Evolutionary conservation across 1,140 invertebrate species (phyloP), one percentile per base, ranked within the genome.

Genomic region (Zaprionus gabonicus): DNA sequence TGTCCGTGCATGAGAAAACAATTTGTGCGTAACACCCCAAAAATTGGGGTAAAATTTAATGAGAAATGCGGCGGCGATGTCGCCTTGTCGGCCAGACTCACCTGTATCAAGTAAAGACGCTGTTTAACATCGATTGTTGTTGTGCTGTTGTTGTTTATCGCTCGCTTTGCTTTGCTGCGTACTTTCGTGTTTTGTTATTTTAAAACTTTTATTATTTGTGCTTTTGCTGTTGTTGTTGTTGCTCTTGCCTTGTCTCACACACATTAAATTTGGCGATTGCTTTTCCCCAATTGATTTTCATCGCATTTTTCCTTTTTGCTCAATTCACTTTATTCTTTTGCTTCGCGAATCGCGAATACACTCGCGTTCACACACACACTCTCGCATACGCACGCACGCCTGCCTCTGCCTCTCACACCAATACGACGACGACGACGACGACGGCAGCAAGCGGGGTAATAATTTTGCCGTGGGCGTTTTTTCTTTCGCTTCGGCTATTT

Each of bases 381-480:
- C 38, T 63, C 58, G 12, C 13, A n/a, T 10, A 55, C 12, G 36
- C 13, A 46, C 23, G 31, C 57, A 71, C 64, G 56, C 62, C 44
- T 56, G 51, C 17, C 75, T 46, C 57, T 31, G 51, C 17, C 76
- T 46, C 57, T 31, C 65, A 27, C 68, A 57, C 46, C 41, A 46
- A 17, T 44, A 46, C 7, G 6, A 44, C 15, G 41, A 6, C 41
- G 41, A 46, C 41, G 15, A n/a, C 15, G n/a, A 17, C 41, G n/a
- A 46, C 41, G 41, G 7, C 41, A 7, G 17, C n/a, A n/a, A 46
- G 41, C 63, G 41, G 10, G 25, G 60, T 63, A 78, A 82, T 60
- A 77, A 74, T 78, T 81, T 84, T 62, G 67, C 82, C 70, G 82
- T 69, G 68, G 77, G 83, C 77, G 83, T 75, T 88, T 83, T 86